Evolutionary conservation across 37 sponge, comb jelly and placozoan genomes (phyloP).

Genomic region (Tethya wilhelma): DNA sequence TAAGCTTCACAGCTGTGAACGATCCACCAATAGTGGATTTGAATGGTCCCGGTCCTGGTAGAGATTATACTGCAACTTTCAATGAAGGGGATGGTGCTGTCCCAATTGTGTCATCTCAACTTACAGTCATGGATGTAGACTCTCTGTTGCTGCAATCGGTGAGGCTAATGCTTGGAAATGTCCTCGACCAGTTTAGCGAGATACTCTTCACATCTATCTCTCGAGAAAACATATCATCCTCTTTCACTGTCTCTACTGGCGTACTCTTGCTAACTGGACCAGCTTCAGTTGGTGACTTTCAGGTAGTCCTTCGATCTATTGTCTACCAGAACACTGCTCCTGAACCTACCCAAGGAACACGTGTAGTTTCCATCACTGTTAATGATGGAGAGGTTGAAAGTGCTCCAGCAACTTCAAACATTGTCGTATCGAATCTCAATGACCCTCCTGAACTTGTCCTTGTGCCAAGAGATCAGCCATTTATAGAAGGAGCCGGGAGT

Average conservation of each 20-base stretch:
- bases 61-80: slow-evolving; percentile 17
- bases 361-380: slow-evolving; percentile 45
- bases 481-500: slow-evolving; percentile 37
- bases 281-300: slow-evolving; percentile 25
- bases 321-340: slow-evolving; percentile 43
- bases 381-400: slow-evolving; percentile 63
- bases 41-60: slow-evolving; percentile 50
- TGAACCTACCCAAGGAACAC: slow-evolving; percentile 54
- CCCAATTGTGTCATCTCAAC: slow-evolving; percentile 1
- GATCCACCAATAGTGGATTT: slow-evolving; percentile 64
- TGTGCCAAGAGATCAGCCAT: slow-evolving; percentile 6
- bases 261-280: slow-evolving; percentile 42
- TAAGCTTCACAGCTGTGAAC: slow-evolving; percentile 66
- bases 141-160: slow-evolving; percentile 26
- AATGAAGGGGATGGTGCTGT: slow-evolving; percentile 44
- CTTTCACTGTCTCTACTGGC: slow-evolving; percentile 1
- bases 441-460: slow-evolving; percentile 50
- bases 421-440: slow-evolving; percentile 42
- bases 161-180: slow-evolving; percentile 1
- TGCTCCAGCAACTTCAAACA: slow-evolving; percentile 4
- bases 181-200: slow-evolving; percentile 45
- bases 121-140: slow-evolving; percentile 60
- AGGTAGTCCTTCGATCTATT: slow-evolving; percentile 39
- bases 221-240: neutral
- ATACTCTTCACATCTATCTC: neutral